phyloP scores from a whole-genome alignment of 2,113 vertebrate species.

The Thomomys bottae region DNA sequence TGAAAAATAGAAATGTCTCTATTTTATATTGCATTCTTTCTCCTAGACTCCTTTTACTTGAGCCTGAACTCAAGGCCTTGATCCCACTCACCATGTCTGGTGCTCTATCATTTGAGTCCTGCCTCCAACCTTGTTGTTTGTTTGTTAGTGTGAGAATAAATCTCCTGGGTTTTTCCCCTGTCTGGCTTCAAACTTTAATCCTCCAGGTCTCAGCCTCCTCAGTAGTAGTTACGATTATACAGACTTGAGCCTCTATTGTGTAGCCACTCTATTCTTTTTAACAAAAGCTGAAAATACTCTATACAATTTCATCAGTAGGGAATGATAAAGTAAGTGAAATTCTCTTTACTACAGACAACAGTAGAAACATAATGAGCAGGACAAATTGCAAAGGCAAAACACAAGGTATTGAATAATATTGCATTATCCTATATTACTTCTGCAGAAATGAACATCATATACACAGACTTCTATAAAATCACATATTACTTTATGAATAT shows the following conservation, averaged over 20 bases:
- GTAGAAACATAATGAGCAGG: not conserved
- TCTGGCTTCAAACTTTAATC: no score
- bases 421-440: not conserved
- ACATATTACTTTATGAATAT: not conserved
- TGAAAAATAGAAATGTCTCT: slow-evolving; percentile 24
- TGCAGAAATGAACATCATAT: slow-evolving; percentile 32
- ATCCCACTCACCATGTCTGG: no score
- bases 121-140: no score
- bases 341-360: not conserved
- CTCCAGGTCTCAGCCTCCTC: no score
- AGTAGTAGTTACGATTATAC: no score
- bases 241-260: no score
- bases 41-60: no score
- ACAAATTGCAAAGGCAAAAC: not conserved
- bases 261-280: slow-evolving; percentile 7
- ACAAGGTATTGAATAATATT: not conserved
- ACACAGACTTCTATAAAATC: not conserved
- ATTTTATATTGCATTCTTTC: slow-evolving; percentile 1
- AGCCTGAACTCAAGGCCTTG: no score
- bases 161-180: no score
- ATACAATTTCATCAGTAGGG: not conserved
- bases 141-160: no score
- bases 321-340: slow-evolving; percentile 22
- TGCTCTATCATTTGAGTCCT: no score
- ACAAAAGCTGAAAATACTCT: not conserved